Base-by-base conservation (phyloP, 2,888 invertebrate genomes). In the Lycia hirtaria region DNA sequence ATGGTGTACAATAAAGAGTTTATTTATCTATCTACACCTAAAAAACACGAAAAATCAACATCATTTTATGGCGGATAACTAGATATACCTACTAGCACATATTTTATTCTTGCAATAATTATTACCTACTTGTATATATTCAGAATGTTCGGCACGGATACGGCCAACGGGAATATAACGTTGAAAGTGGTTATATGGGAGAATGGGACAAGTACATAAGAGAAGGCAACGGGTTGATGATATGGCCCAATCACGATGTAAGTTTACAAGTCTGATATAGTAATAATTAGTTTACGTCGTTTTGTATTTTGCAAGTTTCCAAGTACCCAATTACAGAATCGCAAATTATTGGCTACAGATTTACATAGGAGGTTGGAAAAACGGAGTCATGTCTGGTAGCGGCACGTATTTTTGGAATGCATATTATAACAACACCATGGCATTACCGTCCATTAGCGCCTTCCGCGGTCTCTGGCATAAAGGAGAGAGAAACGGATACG, bases 211-310 rank as follows among this genome's bases (percentile, higher is more conserved):
- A 82, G 47, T 90, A 92, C 49, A 66, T 83, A 14, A 87, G 92
- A 62, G 84, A 93, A 70, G 94, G 94, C n/a, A 80, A 83, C 58
- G 94, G 94, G 28, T 78, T 92, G 17, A 93, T 94, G 93, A 85
- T 93, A 65, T 94, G 94, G 93, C 83, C 91, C 0, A 94, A 94
- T 75, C 91, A 92, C 52, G 94, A 94, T 71, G 93, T 94, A 76
- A 87, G 86, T 76, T 33, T n/a, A 3, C 9, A 52, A n/a, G n/a
- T n/a, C n/a, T n/a, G n/a, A n/a, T n/a, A n/a, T n/a, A n/a, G n/a
- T n/a, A n/a, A n/a, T n/a, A n/a, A n/a, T n/a, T n/a, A n/a, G n/a
- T n/a, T n/a, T n/a, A n/a, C n/a, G n/a, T n/a, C n/a, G n/a, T n/a
- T n/a, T n/a, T n/a, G n/a, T n/a, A n/a, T n/a, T 26, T 4, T 26